Percentiles rank a stretch among this genome's conserved stretches.
Conservation (phyloP, 2,797 vertebrate species). For the Pagetopsis macropterus region DNA sequence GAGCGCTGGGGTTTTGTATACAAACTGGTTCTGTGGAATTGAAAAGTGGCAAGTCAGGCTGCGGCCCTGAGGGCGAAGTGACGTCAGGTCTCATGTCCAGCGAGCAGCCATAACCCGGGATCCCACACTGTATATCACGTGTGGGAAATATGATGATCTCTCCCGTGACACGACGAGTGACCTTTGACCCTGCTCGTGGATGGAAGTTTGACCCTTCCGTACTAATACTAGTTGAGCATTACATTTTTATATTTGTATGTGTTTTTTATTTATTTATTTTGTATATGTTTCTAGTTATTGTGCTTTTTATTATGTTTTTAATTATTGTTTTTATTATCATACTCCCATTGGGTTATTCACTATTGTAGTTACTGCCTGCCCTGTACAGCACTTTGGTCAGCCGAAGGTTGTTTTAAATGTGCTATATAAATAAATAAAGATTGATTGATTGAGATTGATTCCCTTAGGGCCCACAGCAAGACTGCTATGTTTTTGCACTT, state of each 20-base stretch:
- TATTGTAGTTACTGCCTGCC: too few species aligned
- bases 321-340: too few species aligned
- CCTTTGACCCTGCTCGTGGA: slow-evolving; percentile 21
- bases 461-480: background rate
- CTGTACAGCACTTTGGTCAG: too few species aligned
- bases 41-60: slow-evolving; percentile 36
- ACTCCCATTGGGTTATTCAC: too few species aligned
- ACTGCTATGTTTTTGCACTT: slow-evolving; percentile 5
- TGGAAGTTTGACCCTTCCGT: slow-evolving; percentile 2
- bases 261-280: too few species aligned
- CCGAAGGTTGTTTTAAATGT: too few species aligned
- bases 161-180: slow-evolving; percentile 7
- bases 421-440: too few species aligned
- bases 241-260: too few species aligned
- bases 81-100: slow-evolving; percentile 50
- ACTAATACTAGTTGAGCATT: too few species aligned
- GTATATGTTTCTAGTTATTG: too few species aligned
- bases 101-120: slow-evolving; percentile 1
- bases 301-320: too few species aligned
- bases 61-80: slow-evolving; percentile 48
- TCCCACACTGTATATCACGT: slow-evolving; percentile 7
- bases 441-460: too few species aligned
- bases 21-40: slow-evolving; percentile 55
- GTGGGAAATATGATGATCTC: slow-evolving; percentile 14
- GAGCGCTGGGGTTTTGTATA: slow-evolving; percentile 54